Conservation (phyloP, 2,113 vertebrate genomes). For the Coturnix japonica region DNA sequence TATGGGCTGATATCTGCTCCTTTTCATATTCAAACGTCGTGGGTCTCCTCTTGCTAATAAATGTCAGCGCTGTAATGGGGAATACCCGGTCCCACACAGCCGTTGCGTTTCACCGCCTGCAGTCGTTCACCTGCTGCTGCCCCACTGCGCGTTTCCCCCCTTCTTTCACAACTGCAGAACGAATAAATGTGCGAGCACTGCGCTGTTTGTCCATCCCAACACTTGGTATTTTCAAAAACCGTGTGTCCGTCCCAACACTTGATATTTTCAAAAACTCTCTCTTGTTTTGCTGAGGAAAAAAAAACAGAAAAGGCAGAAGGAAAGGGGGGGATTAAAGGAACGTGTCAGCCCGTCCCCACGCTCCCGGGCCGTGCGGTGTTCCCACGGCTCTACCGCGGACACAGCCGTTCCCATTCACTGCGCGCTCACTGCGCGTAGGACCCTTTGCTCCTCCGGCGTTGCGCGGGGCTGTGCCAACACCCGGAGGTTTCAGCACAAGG, state of each 20-base stretch:
- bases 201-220: constrained; percentile 31
- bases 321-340: background rate
- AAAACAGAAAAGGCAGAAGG: too few species aligned
- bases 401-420: background rate
- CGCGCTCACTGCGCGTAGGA: background rate
- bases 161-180: constrained; percentile 32
- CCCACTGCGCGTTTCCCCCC: constrained; percentile 46
- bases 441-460: background rate
- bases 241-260: constrained; percentile 25
- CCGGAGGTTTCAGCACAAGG: background rate
- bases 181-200: constrained; percentile 16
- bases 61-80: constrained; percentile 52
- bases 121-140: constrained; percentile 69
- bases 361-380: background rate
- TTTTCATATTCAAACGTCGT: constrained; percentile 53
- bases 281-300: background rate
- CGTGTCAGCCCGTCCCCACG: background rate
- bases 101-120: constrained; percentile 65
- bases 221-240: constrained; percentile 30
- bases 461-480: background rate
- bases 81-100: constrained; percentile 64
- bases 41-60: constrained; percentile 65
- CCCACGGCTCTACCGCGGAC: background rate
- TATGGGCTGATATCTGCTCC: constrained; percentile 39
- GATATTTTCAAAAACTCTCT: constrained; percentile 26